Base-by-base conservation (phyloP, 2,888 invertebrate species). In the Dryococelus australis region DNA sequence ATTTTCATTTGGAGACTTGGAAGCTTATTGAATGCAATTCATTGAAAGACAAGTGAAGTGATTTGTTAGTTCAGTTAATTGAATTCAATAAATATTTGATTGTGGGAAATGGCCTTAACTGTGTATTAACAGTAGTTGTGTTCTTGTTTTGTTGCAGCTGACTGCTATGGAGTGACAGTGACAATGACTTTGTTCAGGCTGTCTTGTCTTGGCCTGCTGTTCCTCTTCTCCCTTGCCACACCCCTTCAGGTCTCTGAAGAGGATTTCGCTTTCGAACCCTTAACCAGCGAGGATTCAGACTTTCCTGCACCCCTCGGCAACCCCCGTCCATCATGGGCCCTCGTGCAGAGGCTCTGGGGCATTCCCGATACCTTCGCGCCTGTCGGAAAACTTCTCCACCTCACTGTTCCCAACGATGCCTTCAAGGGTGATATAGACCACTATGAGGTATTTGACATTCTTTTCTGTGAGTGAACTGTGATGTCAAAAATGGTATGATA, bases 311-410 rank as follows among this genome's bases (percentile, higher is more conserved):
- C 43, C 9, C 43, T 47, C 0, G 26, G 35, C 84, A 24, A 13
- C 35, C n/a, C 43, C 10, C 87, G 79, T 27, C 86, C 87, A 20
- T 80, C 87, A n/a, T 51, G 85, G 9, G 27, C 85, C 20, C 87
- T 88, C 43, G 90, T 92, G 80, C 91, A 91, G 89, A 92, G 92
- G 89, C 91, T 92, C 85, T 93, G 93, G 92, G 93, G 93, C 43
- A 91, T 95, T 89, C 94, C 95, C 86, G 95, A 96, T 91, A 94
- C 95, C 89, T 94, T 95, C 89, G 96, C 96, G 90, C 94, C 94
- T 89, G 95, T 95, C 28, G 97, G 97, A 84, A 95, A 95, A 91
- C 93, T 96, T 88, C 96, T 97, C 92, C 95, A 95, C 89, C 94
- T 96, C 92, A 94, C 94, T 90, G 94, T 97, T 90, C 96, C 96